Percentiles rank a stretch among this genome's conserved stretches.
Evolutionary conservation across 2,797 vertebrate species (phyloP).

Genomic region (Pseudochirops corinnae): DNA sequence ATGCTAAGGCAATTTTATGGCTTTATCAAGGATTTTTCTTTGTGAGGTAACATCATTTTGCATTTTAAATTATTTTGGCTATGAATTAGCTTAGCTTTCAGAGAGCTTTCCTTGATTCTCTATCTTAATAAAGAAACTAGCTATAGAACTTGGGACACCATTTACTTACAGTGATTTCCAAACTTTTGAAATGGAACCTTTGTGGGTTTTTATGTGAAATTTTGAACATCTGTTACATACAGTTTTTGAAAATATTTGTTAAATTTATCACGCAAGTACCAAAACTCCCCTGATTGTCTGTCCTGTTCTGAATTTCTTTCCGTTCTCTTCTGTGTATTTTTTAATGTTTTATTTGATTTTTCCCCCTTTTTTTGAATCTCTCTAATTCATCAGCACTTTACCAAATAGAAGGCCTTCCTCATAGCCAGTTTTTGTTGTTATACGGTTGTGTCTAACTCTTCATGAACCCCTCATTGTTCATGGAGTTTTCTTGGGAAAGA

Average conservation of each 20-base stretch:
- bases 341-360: neutral
- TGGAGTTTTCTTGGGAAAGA: neutral
- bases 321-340: neutral
- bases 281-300: neutral
- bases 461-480: neutral
- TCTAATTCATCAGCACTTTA: neutral
- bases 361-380: neutral
- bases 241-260: neutral
- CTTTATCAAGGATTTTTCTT: conserved; percentile 14
- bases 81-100: conserved; percentile 50
- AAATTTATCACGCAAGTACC: neutral
- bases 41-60: conserved; percentile 13
- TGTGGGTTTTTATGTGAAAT: conserved; percentile 1
- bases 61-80: conserved; percentile 48
- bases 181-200: conserved; percentile 39
- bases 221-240: neutral
- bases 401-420: neutral
- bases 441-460: neutral
- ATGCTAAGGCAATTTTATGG: conserved; percentile 30
- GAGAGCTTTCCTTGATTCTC: conserved; percentile 19
- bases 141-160: conserved; percentile 21
- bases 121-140: conserved; percentile 33
- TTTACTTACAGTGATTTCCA: conserved; percentile 59
- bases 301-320: neutral
- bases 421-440: neutral